Evolutionary conservation across 2,888 invertebrate species (phyloP).

Genomic region (Dicyrtomina minuta): DNA sequence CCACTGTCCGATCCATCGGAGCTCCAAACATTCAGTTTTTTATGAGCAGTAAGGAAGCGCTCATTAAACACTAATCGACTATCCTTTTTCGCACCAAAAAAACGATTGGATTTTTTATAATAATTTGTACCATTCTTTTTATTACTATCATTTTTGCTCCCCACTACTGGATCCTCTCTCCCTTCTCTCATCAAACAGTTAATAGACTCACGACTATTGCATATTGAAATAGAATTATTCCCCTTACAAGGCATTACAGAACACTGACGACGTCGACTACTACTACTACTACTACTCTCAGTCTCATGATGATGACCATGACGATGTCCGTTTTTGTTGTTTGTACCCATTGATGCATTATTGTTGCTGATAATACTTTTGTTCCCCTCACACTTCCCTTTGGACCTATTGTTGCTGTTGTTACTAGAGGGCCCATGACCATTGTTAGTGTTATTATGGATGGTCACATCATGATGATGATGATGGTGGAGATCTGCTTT

Average conservation of each 20-base stretch:
- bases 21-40: conserved; percentile 7
- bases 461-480: background rate
- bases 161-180: background rate
- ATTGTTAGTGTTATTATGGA: background rate
- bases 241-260: too few species aligned
- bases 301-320: too few species aligned
- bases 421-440: background rate
- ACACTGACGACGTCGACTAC: too few species aligned
- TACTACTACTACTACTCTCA: too few species aligned
- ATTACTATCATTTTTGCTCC: background rate
- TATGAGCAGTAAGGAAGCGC: conserved; percentile 37
- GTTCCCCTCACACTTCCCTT: background rate
- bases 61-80: conserved; percentile 37
- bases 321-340: too few species aligned
- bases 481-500: background rate
- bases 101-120: background rate
- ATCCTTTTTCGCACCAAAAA: conserved; percentile 12
- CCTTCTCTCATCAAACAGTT: too few species aligned
- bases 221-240: too few species aligned
- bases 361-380: too few species aligned
- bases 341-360: too few species aligned
- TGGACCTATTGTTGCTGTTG: background rate
- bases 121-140: conserved; percentile 8
- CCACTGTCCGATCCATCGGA: background rate
- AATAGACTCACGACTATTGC: too few species aligned